Percentiles rank a stretch among this genome's conserved stretches.
Evolutionary conservation across 2,113 vertebrate species (phyloP).

Genomic region (Onychorhynchus coronatus): DNA sequence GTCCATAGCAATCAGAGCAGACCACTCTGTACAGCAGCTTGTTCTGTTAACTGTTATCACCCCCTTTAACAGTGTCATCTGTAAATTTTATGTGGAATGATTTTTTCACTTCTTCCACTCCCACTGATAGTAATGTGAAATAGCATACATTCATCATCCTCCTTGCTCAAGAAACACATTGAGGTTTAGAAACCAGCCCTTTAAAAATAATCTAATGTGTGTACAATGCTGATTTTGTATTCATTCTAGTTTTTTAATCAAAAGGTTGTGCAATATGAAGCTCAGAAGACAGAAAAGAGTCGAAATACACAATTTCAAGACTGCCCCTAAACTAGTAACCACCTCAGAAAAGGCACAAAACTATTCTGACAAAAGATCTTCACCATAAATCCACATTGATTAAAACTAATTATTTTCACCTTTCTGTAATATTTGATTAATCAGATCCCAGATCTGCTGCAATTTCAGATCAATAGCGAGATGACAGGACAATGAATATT

Average conservation of each 20-base stretch:
- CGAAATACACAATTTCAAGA: neutral
- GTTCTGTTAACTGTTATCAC: neutral
- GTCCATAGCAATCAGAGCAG: neutral
- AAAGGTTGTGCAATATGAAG: neutral
- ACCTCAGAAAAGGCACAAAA: neutral
- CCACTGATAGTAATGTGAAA: neutral
- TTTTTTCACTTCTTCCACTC: neutral
- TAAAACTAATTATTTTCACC: neutral
- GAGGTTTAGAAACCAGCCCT: neutral
- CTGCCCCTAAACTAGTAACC: neutral
- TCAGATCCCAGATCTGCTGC: neutral
- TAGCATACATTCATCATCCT: neutral
- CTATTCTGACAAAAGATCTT: neutral
- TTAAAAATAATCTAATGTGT: neutral
- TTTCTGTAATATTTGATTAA: conserved; percentile 8
- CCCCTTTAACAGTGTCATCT: neutral
- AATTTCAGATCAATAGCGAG: neutral
- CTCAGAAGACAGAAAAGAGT: neutral
- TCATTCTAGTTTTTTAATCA: neutral
- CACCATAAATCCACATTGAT: neutral
- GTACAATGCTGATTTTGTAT: neutral
- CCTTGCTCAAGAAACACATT: neutral
- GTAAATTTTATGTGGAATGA: neutral
- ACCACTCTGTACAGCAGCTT: neutral
- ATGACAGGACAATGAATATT: neutral